Percentiles rank a stretch among this genome's conserved stretches.
Evolutionary conservation across 2,888 invertebrate genomes (phyloP).

Genomic region (Gryllus longicercus): DNA sequence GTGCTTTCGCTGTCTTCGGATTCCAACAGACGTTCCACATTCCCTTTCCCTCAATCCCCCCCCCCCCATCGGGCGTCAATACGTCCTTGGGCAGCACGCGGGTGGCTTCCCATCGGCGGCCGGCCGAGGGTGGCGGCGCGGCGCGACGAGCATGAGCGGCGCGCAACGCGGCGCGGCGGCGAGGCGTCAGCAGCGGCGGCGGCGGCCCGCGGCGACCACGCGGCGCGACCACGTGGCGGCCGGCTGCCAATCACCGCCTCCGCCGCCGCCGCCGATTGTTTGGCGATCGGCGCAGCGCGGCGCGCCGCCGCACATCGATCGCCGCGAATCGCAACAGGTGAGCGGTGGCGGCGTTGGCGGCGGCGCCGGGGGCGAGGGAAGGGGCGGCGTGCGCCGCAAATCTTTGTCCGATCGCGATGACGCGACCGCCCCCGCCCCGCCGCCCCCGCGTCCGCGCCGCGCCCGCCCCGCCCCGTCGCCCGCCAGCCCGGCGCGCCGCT

Average conservation of each 20-base stretch:
- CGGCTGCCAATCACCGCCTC: slow-evolving; percentile 6
- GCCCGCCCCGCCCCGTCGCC: neutral
- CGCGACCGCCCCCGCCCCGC: neutral
- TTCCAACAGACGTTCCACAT: no score
- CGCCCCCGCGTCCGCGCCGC: neutral
- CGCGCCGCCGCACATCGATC: slow-evolving; percentile 1
- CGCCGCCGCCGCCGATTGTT: slow-evolving; percentile 7
- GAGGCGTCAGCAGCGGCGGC: neutral
- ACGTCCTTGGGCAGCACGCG: neutral
- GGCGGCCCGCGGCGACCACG: neutral
- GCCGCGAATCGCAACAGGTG: slow-evolving; percentile 17
- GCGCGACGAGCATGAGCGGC: neutral
- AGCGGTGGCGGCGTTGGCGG: neutral
- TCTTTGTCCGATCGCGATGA: slow-evolving; percentile 17
- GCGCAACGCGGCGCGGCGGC: neutral
- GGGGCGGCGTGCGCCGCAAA: neutral
- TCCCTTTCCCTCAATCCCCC: no score
- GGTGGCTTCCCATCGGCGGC: neutral
- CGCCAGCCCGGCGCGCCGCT: neutral
- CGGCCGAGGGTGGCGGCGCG: neutral
- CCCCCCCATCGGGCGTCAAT: no score
- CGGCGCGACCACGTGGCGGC: neutral
- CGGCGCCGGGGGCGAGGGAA: neutral
- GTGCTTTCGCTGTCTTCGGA: no score
- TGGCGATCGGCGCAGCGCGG: slow-evolving; percentile 17